Evolutionary conservation across 2,888 invertebrate species (phyloP).

Genomic region (Platycheirus rosarum): DNA sequence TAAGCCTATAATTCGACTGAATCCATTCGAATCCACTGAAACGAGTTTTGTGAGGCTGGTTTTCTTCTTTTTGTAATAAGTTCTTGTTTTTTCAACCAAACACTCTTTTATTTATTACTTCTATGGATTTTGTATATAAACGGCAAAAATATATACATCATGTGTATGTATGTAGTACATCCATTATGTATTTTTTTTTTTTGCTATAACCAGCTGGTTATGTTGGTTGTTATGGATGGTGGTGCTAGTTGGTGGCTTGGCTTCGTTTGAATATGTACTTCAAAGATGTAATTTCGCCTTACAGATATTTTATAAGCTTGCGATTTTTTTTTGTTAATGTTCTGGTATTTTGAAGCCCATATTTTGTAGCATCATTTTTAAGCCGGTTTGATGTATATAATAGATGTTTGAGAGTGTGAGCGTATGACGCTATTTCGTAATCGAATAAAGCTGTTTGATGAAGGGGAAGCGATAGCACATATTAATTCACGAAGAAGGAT

Average conservation of each 20-base stretch:
- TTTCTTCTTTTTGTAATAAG: neutral
- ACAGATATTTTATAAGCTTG: neutral
- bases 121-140: constrained; percentile 14
- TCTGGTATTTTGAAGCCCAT: constrained; percentile 20
- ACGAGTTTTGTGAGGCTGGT: constrained; percentile 40
- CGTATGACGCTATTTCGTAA: constrained; percentile 23
- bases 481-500: neutral
- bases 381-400: constrained; percentile 9
- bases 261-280: neutral
- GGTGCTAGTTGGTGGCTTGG: neutral
- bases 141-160: no score
- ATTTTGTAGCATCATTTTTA: constrained; percentile 10
- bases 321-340: neutral
- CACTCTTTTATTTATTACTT: constrained; percentile 27
- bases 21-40: constrained; percentile 20
- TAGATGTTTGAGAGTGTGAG: neutral
- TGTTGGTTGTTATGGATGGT: constrained; percentile 1
- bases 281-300: neutral
- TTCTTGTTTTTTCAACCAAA: neutral
- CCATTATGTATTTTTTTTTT: constrained; percentile 11
- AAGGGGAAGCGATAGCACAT: neutral
- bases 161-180: no score
- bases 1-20: neutral
- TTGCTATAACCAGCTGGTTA: constrained; percentile 22
- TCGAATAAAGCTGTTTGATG: constrained; percentile 7